Base-by-base conservation (phyloP, 2,888 invertebrate genomes). In the Macropis europaea region DNA sequence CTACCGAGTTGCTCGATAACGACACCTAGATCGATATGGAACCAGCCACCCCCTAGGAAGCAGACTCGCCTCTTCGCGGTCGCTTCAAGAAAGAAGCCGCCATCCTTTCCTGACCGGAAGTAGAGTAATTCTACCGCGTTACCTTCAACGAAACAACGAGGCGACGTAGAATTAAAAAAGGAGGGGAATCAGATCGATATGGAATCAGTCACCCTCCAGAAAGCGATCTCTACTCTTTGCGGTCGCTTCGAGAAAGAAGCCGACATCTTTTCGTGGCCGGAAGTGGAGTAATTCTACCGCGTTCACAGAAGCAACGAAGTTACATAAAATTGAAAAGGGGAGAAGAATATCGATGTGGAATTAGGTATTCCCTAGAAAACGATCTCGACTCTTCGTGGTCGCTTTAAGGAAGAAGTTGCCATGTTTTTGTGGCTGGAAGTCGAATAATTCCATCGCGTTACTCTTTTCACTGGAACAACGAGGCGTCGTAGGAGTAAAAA, bases 11-110 rank as follows among this genome's bases (percentile, higher is more conserved):
- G 61, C 81, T 80, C 76, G 78, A 73, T 80, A 76, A 73, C 81
- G 81, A 78, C 76, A 62, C 73, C 61, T 80, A 80, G 76, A 80
- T 80, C 80, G 80, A 80, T 80, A 80, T 81, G 73, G 43, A 76
- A 76, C 80, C 63, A 64, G 72, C 79, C 57, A 52, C 19, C 38
- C 43, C 38, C 38, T 15, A 43, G 50, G 50, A 60, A 47, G 38
- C 64, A 62, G 34, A 45, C 68, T n/a, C 45, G 59, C 66, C 69
- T 61, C 57, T 57, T 69, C 64, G 26, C 54, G 34, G 50, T 26
- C 53, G 50, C 47, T 54, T 67, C 54, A 36, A 61, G 61, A 48
- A 54, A 22, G 48, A 36, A 56, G 48, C 34, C 63, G 38, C 17
- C 30, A 7, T 24, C 36, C 7, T 7, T 7, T 28, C 17, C 32